A percentile compares a stretch with the other conserved stretches of the same genome.
phyloP scores from a whole-genome alignment of 2,113 vertebrate species.

The Potamarius usumacintae region DNA sequence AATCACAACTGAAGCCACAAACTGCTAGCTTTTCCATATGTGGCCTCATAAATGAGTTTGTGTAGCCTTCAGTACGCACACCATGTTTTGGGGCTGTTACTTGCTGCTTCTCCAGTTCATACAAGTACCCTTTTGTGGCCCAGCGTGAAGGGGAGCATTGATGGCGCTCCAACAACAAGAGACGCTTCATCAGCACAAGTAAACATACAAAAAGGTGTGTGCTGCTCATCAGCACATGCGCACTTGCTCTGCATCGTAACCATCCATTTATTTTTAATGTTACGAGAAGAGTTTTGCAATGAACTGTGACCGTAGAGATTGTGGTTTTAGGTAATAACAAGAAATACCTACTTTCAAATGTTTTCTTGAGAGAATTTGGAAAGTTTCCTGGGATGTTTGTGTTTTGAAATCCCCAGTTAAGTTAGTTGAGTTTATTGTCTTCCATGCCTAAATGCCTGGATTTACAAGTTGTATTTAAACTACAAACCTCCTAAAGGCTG shows the following conservation, averaged over 20 bases:
- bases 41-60: conserved; percentile 73
- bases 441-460: not conserved
- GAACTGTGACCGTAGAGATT: not conserved
- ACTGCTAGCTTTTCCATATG: conserved; percentile 57
- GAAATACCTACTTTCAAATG: not conserved
- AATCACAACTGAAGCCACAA: conserved; percentile 7
- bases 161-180: conserved; percentile 65
- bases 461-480: not conserved
- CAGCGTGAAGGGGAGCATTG: conserved; percentile 75
- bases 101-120: conserved; percentile 58
- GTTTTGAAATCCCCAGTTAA: not conserved
- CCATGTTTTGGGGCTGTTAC: conserved; percentile 62
- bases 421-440: not conserved
- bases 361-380: not conserved
- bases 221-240: not conserved
- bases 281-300: not conserved
- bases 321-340: not conserved
- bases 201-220: conserved; percentile 59
- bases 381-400: not conserved
- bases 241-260: conserved; percentile 5
- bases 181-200: conserved; percentile 57
- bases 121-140: conserved; percentile 74
- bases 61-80: conserved; percentile 63
- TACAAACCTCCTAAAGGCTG: not conserved
- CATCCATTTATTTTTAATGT: conserved; percentile 42